Evolutionary conservation across 1,140 invertebrate genomes (phyloP).

Genomic region (Euura saliciscinereae): DNA sequence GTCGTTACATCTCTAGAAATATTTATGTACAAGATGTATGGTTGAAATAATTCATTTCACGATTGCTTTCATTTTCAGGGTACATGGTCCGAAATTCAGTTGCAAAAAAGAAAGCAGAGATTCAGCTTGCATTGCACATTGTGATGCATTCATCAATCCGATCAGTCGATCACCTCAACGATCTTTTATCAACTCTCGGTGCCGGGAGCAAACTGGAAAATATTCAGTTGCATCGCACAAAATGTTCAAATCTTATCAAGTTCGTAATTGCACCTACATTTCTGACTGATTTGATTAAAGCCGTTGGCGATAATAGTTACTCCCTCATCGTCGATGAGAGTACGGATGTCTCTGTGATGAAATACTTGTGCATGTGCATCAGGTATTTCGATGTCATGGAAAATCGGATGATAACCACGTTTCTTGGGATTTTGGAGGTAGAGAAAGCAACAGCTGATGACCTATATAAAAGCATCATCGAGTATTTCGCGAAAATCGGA

Average conservation of each 20-base stretch:
- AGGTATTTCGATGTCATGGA: neutral
- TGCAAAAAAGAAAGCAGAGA: too few species aligned
- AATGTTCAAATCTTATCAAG: conserved; percentile 17
- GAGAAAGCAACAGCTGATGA: conserved; percentile 16
- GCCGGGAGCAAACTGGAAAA: too few species aligned
- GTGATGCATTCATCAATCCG: too few species aligned
- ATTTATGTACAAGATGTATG: too few species aligned
- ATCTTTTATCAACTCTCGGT: too few species aligned
- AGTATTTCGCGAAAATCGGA: conserved; percentile 13
- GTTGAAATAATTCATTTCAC: too few species aligned
- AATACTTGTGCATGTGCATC: neutral
- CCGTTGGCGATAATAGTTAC: conserved; percentile 8
- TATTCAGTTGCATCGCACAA: conserved; percentile 10
- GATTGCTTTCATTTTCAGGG: too few species aligned
- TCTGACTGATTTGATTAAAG: conserved; percentile 19
- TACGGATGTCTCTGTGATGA: neutral
- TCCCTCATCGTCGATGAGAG: neutral
- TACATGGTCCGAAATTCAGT: too few species aligned
- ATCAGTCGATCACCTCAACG: too few species aligned
- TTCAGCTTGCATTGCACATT: too few species aligned
- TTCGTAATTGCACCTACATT: conserved; percentile 18
- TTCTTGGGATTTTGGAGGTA: conserved; percentile 27
- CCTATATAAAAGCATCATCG: conserved; percentile 17
- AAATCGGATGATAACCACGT: conserved; percentile 22
- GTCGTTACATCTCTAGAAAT: too few species aligned